A percentile compares a stretch with the other conserved stretches of the same genome.
Evolutionary conservation across 2,113 vertebrate genomes (phyloP).

Genomic region (Mixornis gularis): DNA sequence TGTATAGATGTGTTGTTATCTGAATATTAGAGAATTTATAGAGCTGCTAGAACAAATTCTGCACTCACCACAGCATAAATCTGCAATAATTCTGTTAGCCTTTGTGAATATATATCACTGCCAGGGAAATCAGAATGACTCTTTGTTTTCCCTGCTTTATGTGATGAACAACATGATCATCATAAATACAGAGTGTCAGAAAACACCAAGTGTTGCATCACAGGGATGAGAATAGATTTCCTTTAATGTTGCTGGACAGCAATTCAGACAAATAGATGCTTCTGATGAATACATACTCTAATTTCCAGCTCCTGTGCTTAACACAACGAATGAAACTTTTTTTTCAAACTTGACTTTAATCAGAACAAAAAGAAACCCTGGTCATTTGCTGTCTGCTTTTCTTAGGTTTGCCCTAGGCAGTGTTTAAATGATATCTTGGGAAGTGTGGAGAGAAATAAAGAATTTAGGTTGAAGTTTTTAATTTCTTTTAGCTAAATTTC

Average conservation of each 20-base stretch:
- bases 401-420: background rate
- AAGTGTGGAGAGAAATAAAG: background rate
- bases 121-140: background rate
- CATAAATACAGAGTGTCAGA: background rate
- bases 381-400: background rate
- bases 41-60: slow-evolving; percentile 8
- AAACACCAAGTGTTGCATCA: background rate
- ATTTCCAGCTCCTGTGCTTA: background rate
- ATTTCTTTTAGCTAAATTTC: background rate
- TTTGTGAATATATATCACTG: background rate
- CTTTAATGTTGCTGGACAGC: background rate
- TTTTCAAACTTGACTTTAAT: background rate
- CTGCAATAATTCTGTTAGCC: background rate
- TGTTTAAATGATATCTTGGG: background rate
- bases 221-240: background rate
- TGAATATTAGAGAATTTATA: background rate
- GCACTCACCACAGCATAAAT: background rate
- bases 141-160: background rate
- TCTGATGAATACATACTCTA: background rate
- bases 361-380: background rate
- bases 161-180: background rate
- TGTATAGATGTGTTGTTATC: background rate
- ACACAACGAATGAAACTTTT: background rate
- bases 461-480: background rate
- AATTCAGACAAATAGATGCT: background rate